These are phyloP conservation scores for Strix uralensis DNA, from an alignment of 2,113 vertebrate species.

Conservation along the genomic window DNA sequence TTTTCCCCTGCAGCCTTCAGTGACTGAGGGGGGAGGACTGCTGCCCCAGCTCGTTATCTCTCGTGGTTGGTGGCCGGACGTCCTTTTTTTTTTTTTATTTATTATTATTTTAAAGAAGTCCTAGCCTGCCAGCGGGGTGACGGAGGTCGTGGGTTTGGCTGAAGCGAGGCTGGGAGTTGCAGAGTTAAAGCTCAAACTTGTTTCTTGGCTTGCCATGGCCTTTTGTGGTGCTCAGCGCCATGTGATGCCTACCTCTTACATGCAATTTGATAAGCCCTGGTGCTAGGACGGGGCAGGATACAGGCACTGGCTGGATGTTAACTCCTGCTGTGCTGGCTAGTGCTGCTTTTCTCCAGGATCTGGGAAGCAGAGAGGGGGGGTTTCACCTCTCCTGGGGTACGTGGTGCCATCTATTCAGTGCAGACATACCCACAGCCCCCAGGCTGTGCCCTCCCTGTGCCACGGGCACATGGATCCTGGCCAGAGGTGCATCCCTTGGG, in stretches of 20 bases:
- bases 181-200: constrained; percentile 49
- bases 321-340: constrained; percentile 13
- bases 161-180: constrained; percentile 3
- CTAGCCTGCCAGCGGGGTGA: neutral
- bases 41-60: neutral
- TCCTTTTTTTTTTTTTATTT: neutral
- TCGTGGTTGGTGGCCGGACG: neutral
- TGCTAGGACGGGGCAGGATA: constrained; percentile 49
- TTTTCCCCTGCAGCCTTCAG: neutral
- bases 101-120: neutral
- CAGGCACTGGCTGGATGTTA: constrained; percentile 14
- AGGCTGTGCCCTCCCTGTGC: accelerated
- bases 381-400: neutral
- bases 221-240: constrained; percentile 49
- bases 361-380: neutral
- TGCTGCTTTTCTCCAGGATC: neutral
- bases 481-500: accelerated
- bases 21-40: neutral
- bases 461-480: accelerated
- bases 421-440: neutral
- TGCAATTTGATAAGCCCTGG: constrained; percentile 55
- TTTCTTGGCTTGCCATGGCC: constrained; percentile 27
- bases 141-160: neutral
- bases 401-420: accelerated
- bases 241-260: neutral